Evolutionary conservation across 1,140 invertebrate species (phyloP), one percentile per base, ranked within the genome.

Genomic region (Leptinotarsa texana): DNA sequence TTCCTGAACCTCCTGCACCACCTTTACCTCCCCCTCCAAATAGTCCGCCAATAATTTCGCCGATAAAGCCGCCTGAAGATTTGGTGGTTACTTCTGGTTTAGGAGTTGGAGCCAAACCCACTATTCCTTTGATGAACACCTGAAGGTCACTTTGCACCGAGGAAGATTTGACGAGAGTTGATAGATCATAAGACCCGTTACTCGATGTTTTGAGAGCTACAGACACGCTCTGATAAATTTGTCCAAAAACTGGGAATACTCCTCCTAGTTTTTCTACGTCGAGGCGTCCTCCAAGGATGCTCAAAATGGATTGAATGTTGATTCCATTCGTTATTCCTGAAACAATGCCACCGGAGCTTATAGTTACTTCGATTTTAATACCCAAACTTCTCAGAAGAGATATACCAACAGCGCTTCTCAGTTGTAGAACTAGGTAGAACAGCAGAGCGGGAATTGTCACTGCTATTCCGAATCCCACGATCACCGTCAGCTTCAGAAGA

Each of bases 391-490:
- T 21, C 11, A 74, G 63, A 3, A 68, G 21, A 18, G 3, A 15
- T 27, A 74, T 17, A 18, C 73, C 73, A 27, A 13, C 15, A 11
- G 17, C 17, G 11, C 63, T 47, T 3, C 27, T 68, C 4, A 74
- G 42, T 4, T 48, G 27, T 42, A n/a, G 48, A 11, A 74, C 17
- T 17, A 74, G 27, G 17, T 24, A 13, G 15, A 74, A 42, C 1
- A 74, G 51, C 4, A 74, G n/a, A n/a, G 13, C 17, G 1, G 66
- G 48, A 74, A 74, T 68, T 21, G 73, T 49, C 66, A 68, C 21
- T 13, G 48, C 42, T 42, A 42, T 42, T 42, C 33, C 33, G 4
- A 21, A n/a, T 57, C 68, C 33, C 5, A 74, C 42, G 17, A 63
- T 24, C 13, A 42, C 63, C 27, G 11, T 24, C 11, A 74, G 18